Evolutionary conservation across 2,888 invertebrate genomes (phyloP), one percentile per base, ranked within the genome.

Genomic region (Osmoderma eremita): DNA sequence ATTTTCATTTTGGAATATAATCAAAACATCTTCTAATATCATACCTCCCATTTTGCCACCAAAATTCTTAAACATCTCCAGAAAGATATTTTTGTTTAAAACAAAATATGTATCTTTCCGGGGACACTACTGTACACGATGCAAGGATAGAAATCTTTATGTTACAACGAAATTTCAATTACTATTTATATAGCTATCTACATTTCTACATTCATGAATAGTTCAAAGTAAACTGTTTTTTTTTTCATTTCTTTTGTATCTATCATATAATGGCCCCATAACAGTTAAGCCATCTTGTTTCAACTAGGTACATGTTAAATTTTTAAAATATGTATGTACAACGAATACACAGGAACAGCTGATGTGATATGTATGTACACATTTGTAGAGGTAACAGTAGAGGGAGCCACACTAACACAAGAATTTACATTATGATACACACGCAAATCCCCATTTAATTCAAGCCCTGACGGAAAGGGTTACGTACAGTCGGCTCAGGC

Each of bases 401-500:
- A 61, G 49, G 66, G 70, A 70, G 70, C 17, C 58, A 70, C 72
- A 72, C 68, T 70, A 75, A 72, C 70, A 74, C 70, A 67, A 74
- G 42, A 61, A 71, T 74, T 72, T 73, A 72, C 72, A 72, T 70
- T 71, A 70, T 72, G 71, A 67, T 71, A 73, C 71, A 72, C n/a
- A n/a, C 56, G 70, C 63, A 67, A 30, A n/a, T 48, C 45, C 30
- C 38, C 24, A 20, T 68, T 78, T 78, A 80, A 61, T 75, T 75
- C 70, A 92, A 91, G 82, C 92, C 91, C 88, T 92, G 92, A 81
- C 93, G 89, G 85, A 93, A 93, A 69, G 93, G 92, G 84, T 92
- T 92, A 77, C 89, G 88, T 77, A 83, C 83, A 77, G 69, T 56
- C 48, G 67, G 62, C 48, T 65, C 54, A 20, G 30, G 30, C 10